Evolutionary conservation across 2,797 vertebrate genomes (phyloP).

Genomic region (Protonibea diacanthus): DNA sequence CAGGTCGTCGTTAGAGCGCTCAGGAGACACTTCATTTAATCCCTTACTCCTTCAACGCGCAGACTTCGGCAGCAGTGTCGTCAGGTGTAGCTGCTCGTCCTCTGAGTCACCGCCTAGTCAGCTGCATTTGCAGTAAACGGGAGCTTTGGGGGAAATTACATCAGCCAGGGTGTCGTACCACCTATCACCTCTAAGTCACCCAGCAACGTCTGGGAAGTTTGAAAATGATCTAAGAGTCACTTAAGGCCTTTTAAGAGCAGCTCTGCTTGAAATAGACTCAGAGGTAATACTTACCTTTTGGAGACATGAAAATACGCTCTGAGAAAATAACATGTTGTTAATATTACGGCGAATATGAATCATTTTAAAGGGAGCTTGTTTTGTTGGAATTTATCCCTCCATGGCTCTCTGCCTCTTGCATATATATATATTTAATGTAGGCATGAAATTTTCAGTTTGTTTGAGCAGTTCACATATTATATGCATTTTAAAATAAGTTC

Average conservation of each 20-base stretch:
- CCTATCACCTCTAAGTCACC: slow-evolving; percentile 21
- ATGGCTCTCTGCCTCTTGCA: not conserved
- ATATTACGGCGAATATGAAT: not conserved
- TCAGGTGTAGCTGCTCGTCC: slow-evolving; percentile 14
- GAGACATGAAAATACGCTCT: not conserved
- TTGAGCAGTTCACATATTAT: slow-evolving; percentile 21
- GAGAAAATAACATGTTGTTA: not conserved
- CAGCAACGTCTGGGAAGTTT: slow-evolving; percentile 12
- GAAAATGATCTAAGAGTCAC: slow-evolving; percentile 9
- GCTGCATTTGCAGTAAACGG: slow-evolving; percentile 31
- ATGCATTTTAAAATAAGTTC: not conserved
- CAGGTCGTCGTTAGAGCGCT: not conserved
- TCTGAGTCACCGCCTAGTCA: slow-evolving; percentile 30
- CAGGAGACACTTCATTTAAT: not conserved
- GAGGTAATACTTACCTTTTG: not conserved
- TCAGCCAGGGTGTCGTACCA: slow-evolving; percentile 7
- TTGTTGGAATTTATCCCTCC: not conserved
- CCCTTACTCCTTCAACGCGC: not conserved
- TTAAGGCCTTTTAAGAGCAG: not conserved
- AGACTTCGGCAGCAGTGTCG: slow-evolving; percentile 18
- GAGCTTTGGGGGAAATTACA: slow-evolving; percentile 25
- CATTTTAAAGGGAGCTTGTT: not conserved
- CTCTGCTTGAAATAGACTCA: not conserved
- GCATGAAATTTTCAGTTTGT: slow-evolving; percentile 18
- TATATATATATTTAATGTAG: slow-evolving; percentile 32